Evolutionary conservation across 2,797 vertebrate species (phyloP).

Genomic region (Lepilemur septentrionalis): DNA sequence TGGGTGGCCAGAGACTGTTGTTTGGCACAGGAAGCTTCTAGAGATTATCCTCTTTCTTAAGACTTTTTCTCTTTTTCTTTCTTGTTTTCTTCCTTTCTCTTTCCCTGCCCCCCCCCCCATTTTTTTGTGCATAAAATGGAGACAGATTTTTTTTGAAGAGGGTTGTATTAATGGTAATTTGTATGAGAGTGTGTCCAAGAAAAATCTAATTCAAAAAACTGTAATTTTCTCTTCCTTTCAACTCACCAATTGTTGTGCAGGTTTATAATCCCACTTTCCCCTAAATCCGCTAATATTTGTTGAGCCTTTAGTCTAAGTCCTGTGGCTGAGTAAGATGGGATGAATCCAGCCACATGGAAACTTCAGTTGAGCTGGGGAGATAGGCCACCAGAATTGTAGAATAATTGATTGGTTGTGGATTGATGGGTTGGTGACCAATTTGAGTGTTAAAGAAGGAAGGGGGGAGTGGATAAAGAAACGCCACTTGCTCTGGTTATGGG

Average conservation of each 20-base stretch:
- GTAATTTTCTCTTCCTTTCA: slow-evolving; percentile 17
- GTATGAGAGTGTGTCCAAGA: background rate
- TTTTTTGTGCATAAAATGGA: background rate
- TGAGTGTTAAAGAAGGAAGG: background rate
- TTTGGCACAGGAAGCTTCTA: background rate
- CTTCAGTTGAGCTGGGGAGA: background rate
- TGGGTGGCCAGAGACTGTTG: background rate
- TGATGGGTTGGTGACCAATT: background rate
- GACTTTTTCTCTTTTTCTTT: too few relatives aligned
- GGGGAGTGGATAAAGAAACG: background rate
- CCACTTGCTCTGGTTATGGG: background rate
- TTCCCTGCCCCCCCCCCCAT: rapidly evolving
- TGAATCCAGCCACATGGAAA: background rate
- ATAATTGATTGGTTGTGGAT: background rate
- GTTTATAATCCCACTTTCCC: background rate
- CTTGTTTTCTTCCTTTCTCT: rapidly evolving
- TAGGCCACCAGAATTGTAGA: background rate
- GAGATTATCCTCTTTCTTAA: background rate
- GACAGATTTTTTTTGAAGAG: background rate
- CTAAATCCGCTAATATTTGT: background rate
- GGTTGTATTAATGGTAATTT: background rate
- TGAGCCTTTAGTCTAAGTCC: background rate
- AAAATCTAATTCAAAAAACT: background rate
- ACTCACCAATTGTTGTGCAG: background rate
- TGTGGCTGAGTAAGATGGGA: background rate